phyloP scores from a whole-genome alignment of 92 coral and sea anemone species.

The Siderastrea siderea region DNA sequence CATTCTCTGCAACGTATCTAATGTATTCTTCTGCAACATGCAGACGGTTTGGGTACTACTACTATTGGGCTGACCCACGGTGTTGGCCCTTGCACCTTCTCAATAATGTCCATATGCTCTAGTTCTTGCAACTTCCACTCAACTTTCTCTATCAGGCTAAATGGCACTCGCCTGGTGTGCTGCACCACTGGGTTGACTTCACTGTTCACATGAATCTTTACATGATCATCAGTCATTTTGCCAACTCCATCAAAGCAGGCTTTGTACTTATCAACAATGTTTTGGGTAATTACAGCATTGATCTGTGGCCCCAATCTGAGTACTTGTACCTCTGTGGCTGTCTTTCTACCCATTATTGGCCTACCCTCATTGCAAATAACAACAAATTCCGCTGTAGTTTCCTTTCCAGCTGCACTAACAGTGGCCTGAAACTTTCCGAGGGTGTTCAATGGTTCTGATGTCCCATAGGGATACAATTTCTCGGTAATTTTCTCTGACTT shows the following conservation, averaged over 20 bases:
- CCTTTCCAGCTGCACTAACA: background rate
- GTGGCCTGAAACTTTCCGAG: conserved; percentile 45
- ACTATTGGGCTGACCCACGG: background rate
- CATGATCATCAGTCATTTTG: background rate
- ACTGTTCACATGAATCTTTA: conserved; percentile 33
- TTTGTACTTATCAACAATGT: background rate
- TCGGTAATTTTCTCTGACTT: conserved; percentile 33
- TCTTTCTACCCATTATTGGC: background rate
- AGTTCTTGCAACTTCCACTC: conserved; percentile 28
- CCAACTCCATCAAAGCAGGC: too few species aligned
- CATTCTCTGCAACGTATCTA: conserved; percentile 39
- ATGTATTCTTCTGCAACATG: conserved; percentile 31
- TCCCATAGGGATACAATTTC: conserved; percentile 2
- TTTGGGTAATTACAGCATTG: conserved; percentile 26
- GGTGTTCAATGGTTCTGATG: conserved; percentile 28
- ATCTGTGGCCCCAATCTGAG: conserved; percentile 41
- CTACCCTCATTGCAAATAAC: too few species aligned
- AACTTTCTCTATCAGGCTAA: conserved; percentile 43
- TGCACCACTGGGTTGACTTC: conserved; percentile 42
- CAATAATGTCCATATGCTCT: conserved; percentile 33
- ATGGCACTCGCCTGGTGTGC: conserved; percentile 42
- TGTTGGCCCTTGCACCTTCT: conserved; percentile 41
- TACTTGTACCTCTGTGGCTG: conserved; percentile 50
- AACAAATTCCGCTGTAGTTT: too few species aligned
- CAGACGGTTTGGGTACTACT: conserved; percentile 30